Conservation (phyloP, 2,113 vertebrate genomes). For the Salvelinus alpinus region DNA sequence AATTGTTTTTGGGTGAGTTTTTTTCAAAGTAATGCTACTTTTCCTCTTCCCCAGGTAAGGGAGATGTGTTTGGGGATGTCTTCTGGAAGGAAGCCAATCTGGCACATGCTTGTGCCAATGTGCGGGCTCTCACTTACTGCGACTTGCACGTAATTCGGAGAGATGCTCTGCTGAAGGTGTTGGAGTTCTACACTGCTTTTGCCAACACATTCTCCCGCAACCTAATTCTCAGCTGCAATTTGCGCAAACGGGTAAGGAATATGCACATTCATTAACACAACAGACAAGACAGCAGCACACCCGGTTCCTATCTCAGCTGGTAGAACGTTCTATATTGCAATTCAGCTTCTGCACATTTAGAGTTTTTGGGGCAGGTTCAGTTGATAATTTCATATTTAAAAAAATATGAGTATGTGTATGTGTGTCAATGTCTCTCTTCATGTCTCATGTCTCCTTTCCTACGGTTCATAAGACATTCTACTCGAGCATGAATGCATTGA, state of each 20-base stretch:
- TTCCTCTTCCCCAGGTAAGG: slow-evolving; percentile 81
- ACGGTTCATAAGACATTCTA: too few species aligned
- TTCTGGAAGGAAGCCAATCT: slow-evolving; percentile 96
- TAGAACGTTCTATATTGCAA: too few species aligned
- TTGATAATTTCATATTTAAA: too few species aligned
- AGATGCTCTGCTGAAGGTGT: slow-evolving; percentile 91
- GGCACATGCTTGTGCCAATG: slow-evolving; percentile 93
- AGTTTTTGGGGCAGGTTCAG: too few species aligned
- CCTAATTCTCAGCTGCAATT: slow-evolving; percentile 94
- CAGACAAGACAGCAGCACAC: too few species aligned
- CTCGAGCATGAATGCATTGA: too few species aligned
- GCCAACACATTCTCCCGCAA: slow-evolving; percentile 95
- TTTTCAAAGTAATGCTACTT: neutral
- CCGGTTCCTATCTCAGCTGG: too few species aligned
- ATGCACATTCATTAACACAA: neutral
- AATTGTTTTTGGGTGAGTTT: too few species aligned
- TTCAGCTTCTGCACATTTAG: too few species aligned
- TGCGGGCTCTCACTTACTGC: slow-evolving; percentile 94
- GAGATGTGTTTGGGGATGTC: slow-evolving; percentile 96
- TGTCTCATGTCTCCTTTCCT: too few species aligned
- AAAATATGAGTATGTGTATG: neutral
- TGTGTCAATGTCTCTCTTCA: neutral
- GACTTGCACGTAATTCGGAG: slow-evolving; percentile 94
- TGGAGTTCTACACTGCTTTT: slow-evolving; percentile 96
- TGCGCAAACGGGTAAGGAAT: slow-evolving; percentile 91